A percentile compares a stretch with the other conserved stretches of the same genome.
Evolutionary conservation across 2,113 vertebrate genomes (phyloP).

Genomic region (Equus przewalskii): DNA sequence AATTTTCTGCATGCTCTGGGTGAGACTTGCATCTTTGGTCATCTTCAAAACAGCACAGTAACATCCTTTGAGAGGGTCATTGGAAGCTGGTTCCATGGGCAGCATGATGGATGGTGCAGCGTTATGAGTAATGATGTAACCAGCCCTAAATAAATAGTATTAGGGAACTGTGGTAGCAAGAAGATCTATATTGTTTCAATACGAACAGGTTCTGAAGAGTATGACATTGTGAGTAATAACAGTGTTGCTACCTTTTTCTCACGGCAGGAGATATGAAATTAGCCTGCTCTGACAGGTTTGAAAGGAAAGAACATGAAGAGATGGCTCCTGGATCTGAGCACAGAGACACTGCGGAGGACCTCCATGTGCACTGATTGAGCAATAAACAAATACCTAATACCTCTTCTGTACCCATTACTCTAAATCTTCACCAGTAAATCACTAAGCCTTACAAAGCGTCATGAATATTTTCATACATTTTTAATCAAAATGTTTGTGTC

Average conservation of each 20-base stretch:
- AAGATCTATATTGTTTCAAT: constrained; percentile 60
- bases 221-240: constrained; percentile 63
- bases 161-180: constrained; percentile 35
- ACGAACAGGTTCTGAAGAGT: background rate
- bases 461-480: background rate
- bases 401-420: background rate
- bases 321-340: background rate
- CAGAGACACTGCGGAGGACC: background rate
- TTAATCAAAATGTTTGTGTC: background rate
- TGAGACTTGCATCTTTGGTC: background rate
- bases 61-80: background rate
- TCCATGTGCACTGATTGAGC: background rate
- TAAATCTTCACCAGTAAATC: background rate
- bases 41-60: background rate
- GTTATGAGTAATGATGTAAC: constrained; percentile 44
- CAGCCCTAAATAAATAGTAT: constrained; percentile 59
- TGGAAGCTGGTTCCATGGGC: background rate
- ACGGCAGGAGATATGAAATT: background rate
- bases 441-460: background rate
- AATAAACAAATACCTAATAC: background rate
- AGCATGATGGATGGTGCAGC: background rate
- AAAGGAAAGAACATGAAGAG: constrained; percentile 1
- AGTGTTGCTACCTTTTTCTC: background rate
- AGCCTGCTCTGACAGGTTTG: background rate
- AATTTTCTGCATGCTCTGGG: background rate